A percentile compares a stretch with the other conserved stretches of the same genome.
Conservation (phyloP, 2,113 vertebrate species). For the Salvelinus fontinalis region DNA sequence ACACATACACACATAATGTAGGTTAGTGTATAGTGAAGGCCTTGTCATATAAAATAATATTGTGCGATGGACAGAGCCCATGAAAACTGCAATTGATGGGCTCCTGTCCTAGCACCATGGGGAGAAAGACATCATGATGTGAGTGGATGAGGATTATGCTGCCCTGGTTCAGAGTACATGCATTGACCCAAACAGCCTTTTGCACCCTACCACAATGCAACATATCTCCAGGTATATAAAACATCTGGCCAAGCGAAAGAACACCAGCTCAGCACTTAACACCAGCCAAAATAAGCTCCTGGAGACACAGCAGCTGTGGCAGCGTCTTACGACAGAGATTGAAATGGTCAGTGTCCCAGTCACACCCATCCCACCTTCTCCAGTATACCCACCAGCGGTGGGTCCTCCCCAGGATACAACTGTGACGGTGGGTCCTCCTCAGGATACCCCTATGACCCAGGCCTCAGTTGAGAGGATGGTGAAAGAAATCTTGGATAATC, state of each 20-base stretch:
- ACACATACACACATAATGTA: not conserved
- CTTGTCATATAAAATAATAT: no score
- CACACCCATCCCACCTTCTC: not conserved
- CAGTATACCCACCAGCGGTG: not conserved
- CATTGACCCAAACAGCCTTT: conserved; percentile 8
- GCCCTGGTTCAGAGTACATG: not conserved
- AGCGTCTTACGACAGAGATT: conserved; percentile 5
- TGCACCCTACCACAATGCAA: not conserved
- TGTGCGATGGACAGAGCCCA: not conserved
- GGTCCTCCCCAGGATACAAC: not conserved
- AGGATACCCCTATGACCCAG: not conserved
- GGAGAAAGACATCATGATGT: conserved; percentile 4
- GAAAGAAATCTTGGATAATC: conserved; percentile 3
- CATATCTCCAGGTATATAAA: conserved; percentile 10
- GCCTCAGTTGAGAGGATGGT: conserved; percentile 13
- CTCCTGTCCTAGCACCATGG: not conserved
- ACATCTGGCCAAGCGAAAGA: conserved; percentile 9
- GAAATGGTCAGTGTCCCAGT: conserved; percentile 3
- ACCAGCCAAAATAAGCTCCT: conserved; percentile 7
- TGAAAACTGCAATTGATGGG: not conserved
- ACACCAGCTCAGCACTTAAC: conserved; percentile 22
- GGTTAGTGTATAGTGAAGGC: no score
- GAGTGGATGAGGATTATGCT: conserved; percentile 5
- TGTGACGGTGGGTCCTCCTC: not conserved
- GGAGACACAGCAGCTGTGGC: conserved; percentile 18